These are phyloP conservation scores for Nemurella pictetii DNA, from an alignment of 2,888 invertebrate species.

Conservation along the genomic window DNA sequence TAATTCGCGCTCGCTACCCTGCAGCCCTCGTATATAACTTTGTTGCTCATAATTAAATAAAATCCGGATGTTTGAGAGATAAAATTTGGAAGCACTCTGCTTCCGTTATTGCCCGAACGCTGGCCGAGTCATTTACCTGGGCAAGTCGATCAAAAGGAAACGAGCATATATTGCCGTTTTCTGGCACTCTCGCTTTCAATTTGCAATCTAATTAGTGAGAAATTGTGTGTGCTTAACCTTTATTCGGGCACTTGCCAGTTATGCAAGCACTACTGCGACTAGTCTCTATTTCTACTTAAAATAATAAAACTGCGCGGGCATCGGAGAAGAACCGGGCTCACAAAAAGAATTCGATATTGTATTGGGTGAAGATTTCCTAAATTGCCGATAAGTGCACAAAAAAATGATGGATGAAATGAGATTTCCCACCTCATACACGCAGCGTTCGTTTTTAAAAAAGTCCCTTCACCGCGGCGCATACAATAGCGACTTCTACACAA, in stretches of 20 bases:
- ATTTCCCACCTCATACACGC: not conserved
- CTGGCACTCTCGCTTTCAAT: not conserved
- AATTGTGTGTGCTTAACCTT: not conserved
- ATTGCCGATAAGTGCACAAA: not conserved
- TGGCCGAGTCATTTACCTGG: not conserved
- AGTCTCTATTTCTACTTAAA: not conserved
- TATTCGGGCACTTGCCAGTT: not conserved
- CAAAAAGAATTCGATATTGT: not conserved
- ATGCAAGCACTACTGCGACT: too few species aligned
- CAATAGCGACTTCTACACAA: not conserved
- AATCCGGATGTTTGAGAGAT: slow-evolving; percentile 21
- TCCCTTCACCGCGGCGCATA: not conserved
- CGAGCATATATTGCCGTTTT: not conserved
- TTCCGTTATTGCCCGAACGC: not conserved
- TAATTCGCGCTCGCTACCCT: slow-evolving; percentile 20
- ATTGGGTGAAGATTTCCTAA: not conserved
- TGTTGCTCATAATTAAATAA: slow-evolving; percentile 26
- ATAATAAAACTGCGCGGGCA: not conserved
- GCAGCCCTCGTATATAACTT: not conserved
- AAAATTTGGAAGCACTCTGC: slow-evolving; percentile 21
- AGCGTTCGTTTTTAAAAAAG: not conserved
- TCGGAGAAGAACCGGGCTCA: not conserved
- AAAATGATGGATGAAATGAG: not conserved
- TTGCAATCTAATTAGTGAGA: not conserved
- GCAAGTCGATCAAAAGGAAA: not conserved